Evolutionary conservation across 1,140 invertebrate species (phyloP).

Genomic region (Heliconius nattereri): DNA sequence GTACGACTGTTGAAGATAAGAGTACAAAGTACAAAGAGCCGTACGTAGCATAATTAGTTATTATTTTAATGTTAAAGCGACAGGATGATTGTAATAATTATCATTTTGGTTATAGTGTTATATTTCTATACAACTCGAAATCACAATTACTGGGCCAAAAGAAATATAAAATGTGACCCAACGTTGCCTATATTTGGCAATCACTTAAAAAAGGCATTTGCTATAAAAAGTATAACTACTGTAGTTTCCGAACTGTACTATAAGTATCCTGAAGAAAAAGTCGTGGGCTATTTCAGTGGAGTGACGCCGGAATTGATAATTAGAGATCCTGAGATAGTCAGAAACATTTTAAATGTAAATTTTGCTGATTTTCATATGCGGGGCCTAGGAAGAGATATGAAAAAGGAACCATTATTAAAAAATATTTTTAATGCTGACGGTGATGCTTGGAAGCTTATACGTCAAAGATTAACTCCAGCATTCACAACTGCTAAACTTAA

Average conservation of each 20-base stretch:
- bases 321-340: conserved; percentile 12
- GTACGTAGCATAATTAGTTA: background rate
- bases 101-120: background rate
- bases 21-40: background rate
- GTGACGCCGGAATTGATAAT: conserved; percentile 53
- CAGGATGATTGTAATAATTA: background rate
- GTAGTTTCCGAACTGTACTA: conserved; percentile 55
- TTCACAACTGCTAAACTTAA: conserved; percentile 40
- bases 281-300: conserved; percentile 61
- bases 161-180: conserved; percentile 57
- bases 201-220: conserved; percentile 47
- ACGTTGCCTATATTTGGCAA: conserved; percentile 62
- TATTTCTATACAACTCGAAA: conserved; percentile 56
- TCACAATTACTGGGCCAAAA: conserved; percentile 58
- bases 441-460: conserved; percentile 46
- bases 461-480: conserved; percentile 28
- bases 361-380: conserved; percentile 54
- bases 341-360: conserved; percentile 56
- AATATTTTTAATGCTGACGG: conserved; percentile 73
- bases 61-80: background rate
- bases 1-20: background rate
- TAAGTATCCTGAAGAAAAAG: conserved; percentile 57
- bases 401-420: conserved; percentile 56
- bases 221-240: conserved; percentile 48
- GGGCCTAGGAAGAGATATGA: conserved; percentile 62